phyloP scores from a whole-genome alignment of 1,140 invertebrate species.

The Helicoverpa zea region DNA sequence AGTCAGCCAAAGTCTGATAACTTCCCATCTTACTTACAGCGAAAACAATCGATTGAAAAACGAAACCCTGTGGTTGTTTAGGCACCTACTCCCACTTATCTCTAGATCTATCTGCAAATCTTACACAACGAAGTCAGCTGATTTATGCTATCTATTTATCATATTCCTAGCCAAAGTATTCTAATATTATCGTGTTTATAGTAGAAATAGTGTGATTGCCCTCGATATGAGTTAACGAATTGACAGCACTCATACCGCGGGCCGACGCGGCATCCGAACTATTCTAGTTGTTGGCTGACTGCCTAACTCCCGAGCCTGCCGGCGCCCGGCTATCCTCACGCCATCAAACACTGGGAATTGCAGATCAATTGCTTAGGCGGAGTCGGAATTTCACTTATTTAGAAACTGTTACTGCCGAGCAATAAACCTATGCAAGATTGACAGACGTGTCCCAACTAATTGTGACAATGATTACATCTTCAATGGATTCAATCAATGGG shows the following conservation, averaged over 20 bases:
- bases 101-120: background rate
- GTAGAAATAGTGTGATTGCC: constrained; percentile 56
- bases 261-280: constrained; percentile 66
- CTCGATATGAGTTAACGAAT: constrained; percentile 58
- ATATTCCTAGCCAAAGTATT: constrained; percentile 11
- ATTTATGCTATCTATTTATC: constrained; percentile 29
- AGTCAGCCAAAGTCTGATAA: too few species aligned
- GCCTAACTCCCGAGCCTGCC: constrained; percentile 58
- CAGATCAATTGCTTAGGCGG: constrained; percentile 32
- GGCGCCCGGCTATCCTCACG: constrained; percentile 55
- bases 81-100: background rate
- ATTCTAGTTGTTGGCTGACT: constrained; percentile 72
- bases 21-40: too few species aligned
- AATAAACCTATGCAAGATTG: constrained; percentile 6
- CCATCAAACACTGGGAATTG: constrained; percentile 9
- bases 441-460: background rate
- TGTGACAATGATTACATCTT: background rate
- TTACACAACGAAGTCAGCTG: constrained; percentile 29
- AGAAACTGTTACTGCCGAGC: constrained; percentile 18
- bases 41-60: background rate
- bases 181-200: constrained; percentile 48
- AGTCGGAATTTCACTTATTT: constrained; percentile 10
- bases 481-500: background rate
- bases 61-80: too few species aligned
- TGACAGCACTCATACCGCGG: constrained; percentile 62